These are phyloP conservation scores for Cryptosula pallasiana DNA, from an alignment of 2,888 invertebrate species.

Conservation along the genomic window DNA sequence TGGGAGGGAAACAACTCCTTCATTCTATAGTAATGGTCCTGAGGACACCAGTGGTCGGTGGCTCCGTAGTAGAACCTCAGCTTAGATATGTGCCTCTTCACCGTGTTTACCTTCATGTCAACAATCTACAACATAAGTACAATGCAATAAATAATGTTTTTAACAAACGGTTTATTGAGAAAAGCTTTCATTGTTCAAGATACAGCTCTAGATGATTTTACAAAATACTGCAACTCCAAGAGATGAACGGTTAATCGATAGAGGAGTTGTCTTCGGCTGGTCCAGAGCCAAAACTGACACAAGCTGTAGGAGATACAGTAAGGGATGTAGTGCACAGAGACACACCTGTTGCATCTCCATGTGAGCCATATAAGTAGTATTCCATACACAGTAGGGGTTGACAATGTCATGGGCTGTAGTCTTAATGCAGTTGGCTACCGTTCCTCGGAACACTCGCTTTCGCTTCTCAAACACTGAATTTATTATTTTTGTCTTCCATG, in stretches of 20 bases:
- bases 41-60: slow-evolving; percentile 78
- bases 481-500: slow-evolving; percentile 36
- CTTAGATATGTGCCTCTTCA: slow-evolving; percentile 61
- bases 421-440: slow-evolving; percentile 40
- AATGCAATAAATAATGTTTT: no score
- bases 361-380: slow-evolving; percentile 41
- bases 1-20: slow-evolving; percentile 60
- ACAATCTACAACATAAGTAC: not conserved
- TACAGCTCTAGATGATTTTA: no score
- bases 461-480: slow-evolving; percentile 37
- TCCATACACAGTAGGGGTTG: slow-evolving; percentile 40
- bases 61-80: slow-evolving; percentile 75
- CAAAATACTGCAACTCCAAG: no score
- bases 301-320: no score
- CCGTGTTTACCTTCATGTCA: slow-evolving; percentile 29
- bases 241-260: no score
- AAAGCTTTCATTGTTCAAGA: no score
- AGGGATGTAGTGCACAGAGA: not conserved
- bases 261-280: no score
- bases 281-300: no score
- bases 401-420: slow-evolving; percentile 44
- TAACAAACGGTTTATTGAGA: no score
- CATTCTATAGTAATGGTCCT: slow-evolving; percentile 66
- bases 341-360: slow-evolving; percentile 25
- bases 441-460: slow-evolving; percentile 25